A percentile compares a stretch with the other conserved stretches of the same genome.
These are phyloP conservation scores for Heterodera schachtii DNA, from an alignment of 1,140 invertebrate genomes.

Conservation along the genomic window DNA sequence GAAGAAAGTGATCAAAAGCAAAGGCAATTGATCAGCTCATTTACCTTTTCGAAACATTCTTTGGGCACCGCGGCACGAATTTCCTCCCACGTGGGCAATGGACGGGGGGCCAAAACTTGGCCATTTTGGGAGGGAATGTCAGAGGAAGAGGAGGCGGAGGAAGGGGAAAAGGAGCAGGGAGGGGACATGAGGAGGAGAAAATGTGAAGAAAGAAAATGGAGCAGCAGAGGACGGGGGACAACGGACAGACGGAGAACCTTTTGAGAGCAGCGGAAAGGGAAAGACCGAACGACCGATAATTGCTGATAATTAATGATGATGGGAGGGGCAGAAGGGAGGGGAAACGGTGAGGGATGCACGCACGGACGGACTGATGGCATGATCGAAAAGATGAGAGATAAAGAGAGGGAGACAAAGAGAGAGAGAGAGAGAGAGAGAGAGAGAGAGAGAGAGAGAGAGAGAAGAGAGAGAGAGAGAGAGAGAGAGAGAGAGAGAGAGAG, in stretches of 20 bases:
- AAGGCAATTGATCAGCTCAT: not conserved
- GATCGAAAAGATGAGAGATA: no score
- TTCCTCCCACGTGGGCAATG: conserved; percentile 40
- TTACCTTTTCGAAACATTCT: conserved; percentile 56
- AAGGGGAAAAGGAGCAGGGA: not conserved
- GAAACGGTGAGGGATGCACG: no score
- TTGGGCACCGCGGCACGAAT: conserved; percentile 57
- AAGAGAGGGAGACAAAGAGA: no score
- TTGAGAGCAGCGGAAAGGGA: no score
- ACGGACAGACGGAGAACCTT: not conserved
- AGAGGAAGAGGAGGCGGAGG: not conserved
- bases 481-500: no score
- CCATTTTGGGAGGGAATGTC: not conserved
- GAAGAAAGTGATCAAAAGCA: not conserved
- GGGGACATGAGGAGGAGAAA: not conserved
- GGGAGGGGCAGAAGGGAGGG: no score
- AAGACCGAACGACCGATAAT: no score
- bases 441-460: no score
- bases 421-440: no score
- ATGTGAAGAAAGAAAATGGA: not conserved
- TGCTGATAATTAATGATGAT: no score
- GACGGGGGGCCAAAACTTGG: not conserved
- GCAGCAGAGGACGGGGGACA: not conserved
- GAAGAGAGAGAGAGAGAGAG: no score
- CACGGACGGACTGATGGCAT: no score